Base-by-base conservation (phyloP, 2,888 invertebrate species). In the Melolontha melolontha region DNA sequence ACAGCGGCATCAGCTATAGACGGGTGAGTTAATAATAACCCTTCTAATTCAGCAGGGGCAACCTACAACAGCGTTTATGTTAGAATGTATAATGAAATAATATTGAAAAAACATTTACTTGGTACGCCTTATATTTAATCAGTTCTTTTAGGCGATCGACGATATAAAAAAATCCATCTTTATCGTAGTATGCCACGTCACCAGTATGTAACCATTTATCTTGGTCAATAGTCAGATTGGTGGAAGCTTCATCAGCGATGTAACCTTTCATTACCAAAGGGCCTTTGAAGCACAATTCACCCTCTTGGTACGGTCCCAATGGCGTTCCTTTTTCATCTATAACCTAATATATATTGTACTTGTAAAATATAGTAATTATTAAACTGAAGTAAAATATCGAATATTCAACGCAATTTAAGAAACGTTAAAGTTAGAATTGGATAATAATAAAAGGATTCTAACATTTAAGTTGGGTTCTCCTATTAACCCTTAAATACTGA, bases 111-210 rank as follows among this genome's bases (percentile, higher is more conserved):
- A 52, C 4, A 29, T 6, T 68, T 75, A 93, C 93, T 87, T 94
- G 91, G 77, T 90, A 93, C 42, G 91, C 95, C 82, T 96, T 96
- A 79, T 94, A 95, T 81, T 97, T 97, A 77, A 97, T 96, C 34
- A 97, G 88, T 80, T 96, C 96, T 81, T 97, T 97, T 27, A 96
- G 85, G 70, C 96, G 85, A 81, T 96, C 96, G 1, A 95, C 93
- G 72, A 96, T 90, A 78, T 88, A 95, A 83, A 95, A 93, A 81
- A 87, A 91, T 1, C 90, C 91, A 16, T 95, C 90, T 0, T 88
- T 82, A 78, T 96, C 94, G 75, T 90, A 94, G 80, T 92, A 94
- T 0, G 92, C 96, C 72, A 96, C 86, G 81, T 96, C 96, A 0
- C 96, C 96, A 22, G 92, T 90, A 75, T 91, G 89, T 14, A 93